Evolutionary conservation across 2,888 invertebrate genomes (phyloP).

Genomic region (Atherix ibis): DNA sequence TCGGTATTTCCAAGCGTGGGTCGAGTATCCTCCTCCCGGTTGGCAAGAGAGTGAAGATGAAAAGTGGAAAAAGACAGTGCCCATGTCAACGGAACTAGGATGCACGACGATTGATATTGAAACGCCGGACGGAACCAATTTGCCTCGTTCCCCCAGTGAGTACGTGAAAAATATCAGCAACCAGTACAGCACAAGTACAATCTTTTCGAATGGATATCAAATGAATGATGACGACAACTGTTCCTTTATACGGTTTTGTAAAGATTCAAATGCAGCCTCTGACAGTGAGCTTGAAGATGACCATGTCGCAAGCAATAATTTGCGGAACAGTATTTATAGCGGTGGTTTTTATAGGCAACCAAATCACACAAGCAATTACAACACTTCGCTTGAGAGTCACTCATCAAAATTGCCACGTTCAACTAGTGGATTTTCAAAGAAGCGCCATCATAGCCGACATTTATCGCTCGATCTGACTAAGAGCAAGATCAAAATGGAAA

Average conservation of each 20-base stretch:
- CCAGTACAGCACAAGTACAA: conserved; percentile 7
- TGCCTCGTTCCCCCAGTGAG: conserved; percentile 15
- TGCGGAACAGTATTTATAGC: not conserved
- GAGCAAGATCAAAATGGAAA: too few species aligned
- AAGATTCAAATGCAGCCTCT: conserved; percentile 19
- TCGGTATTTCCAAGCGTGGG: conserved; percentile 90
- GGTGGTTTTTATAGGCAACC: conserved; percentile 4
- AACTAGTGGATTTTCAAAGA: not conserved
- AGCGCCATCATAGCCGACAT: conserved; percentile 11
- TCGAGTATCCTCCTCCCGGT: conserved; percentile 75
- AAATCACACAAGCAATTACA: conserved; percentile 9
- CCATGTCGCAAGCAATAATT: not conserved
- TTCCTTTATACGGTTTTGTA: conserved; percentile 20
- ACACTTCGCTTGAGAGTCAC: conserved; percentile 17
- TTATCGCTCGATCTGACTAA: conserved; percentile 25
- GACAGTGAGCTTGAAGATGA: conserved; percentile 13
- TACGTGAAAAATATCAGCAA: conserved; percentile 15
- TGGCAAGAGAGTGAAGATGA: conserved; percentile 75
- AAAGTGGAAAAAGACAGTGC: too few species aligned
- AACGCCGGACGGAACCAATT: conserved; percentile 24
- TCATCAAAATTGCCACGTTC: conserved; percentile 15
- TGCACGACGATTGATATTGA: conserved; percentile 31
- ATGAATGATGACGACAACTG: conserved; percentile 21
- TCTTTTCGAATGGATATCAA: conserved; percentile 12
- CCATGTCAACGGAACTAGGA: conserved; percentile 21